phyloP scores from a whole-genome alignment of 2,113 vertebrate genomes.

The Tenebrosternarchus preto region DNA sequence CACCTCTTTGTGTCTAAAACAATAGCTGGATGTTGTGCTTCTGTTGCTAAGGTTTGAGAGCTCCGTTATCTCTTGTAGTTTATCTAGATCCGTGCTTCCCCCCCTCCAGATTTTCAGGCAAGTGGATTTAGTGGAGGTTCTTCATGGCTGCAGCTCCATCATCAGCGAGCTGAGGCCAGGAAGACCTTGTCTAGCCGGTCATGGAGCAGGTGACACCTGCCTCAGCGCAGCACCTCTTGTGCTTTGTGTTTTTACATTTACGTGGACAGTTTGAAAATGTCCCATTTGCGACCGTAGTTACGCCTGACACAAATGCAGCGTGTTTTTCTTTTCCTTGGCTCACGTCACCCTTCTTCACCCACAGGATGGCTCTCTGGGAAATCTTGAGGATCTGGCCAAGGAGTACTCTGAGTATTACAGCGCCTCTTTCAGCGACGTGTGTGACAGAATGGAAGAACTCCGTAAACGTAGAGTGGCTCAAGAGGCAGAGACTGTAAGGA shows the following conservation, averaged over 20 bases:
- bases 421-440: constrained; percentile 88
- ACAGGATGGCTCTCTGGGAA: constrained; percentile 93
- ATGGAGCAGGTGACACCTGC: constrained; percentile 43
- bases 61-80: constrained; percentile 42
- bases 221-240: neutral
- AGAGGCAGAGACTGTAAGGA: constrained; percentile 83
- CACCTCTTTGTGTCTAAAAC: constrained; percentile 44
- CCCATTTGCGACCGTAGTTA: neutral
- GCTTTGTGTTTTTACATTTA: too few species aligned
- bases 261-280: neutral
- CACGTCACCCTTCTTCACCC: constrained; percentile 42
- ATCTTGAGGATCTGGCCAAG: constrained; percentile 90
- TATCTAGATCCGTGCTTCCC: constrained; percentile 57
- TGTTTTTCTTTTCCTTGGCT: neutral
- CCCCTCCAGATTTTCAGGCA: constrained; percentile 9
- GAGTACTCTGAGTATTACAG: constrained; percentile 95
- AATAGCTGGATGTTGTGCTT: constrained; percentile 64
- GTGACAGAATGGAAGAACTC: constrained; percentile 95
- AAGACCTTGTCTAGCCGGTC: neutral
- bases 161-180: constrained; percentile 34
- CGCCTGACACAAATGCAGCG: too few species aligned
- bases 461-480: constrained; percentile 87
- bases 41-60: constrained; percentile 36
- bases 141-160: constrained; percentile 57
- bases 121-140: constrained; percentile 43